Base-by-base conservation (phyloP, 2,888 invertebrate species). In the Mylabris sibirica region DNA sequence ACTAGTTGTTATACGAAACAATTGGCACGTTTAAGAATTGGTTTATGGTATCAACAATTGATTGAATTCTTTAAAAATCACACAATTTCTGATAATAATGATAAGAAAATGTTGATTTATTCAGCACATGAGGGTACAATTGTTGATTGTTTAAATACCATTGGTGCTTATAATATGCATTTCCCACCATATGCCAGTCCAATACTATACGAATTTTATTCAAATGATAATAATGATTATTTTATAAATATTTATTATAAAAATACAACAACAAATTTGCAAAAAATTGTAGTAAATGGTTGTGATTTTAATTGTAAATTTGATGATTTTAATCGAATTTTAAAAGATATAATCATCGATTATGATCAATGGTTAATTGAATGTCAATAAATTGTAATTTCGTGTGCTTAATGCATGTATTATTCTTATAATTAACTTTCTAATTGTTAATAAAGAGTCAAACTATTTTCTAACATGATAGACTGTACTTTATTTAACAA, bases 111-210 rank as follows among this genome's bases (percentile, higher is more conserved):
- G 53, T 88, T 90, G 79, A 87, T 95, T 63, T 94, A 92, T 78
- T 94, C 94, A 71, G 94, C 87, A 0, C 96, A 97, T 78, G 96
- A 97, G 81, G 88, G 91, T 0, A 96, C 93, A 0, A 85, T 97
- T 14, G 92, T 92, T 0, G 92, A 89, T 78, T 77, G 96, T 41
- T 86, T 96, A 1, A 91, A 91, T 81, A 87, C 92, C 0, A 83
- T 97, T 24, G 89, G 89, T 14, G 75, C 94, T 17, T 96, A 89
- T 76, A 88, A 92, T 72, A 85, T 86, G 11, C 90, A 91, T 71
- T 89, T 89, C 73, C 94, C 94, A 0, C 89, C 89, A 0, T 94
- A 92, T 75, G 86, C 90, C 0, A 88, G 93, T 1, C 88, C 91
- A 3, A 84, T 96, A 38, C 80, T 95, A 49, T 81, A 95, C 59